Evolutionary conservation across 2,113 vertebrate genomes (phyloP), one percentile per base, ranked within the genome.

Genomic region (Mormyrus iriodes): DNA sequence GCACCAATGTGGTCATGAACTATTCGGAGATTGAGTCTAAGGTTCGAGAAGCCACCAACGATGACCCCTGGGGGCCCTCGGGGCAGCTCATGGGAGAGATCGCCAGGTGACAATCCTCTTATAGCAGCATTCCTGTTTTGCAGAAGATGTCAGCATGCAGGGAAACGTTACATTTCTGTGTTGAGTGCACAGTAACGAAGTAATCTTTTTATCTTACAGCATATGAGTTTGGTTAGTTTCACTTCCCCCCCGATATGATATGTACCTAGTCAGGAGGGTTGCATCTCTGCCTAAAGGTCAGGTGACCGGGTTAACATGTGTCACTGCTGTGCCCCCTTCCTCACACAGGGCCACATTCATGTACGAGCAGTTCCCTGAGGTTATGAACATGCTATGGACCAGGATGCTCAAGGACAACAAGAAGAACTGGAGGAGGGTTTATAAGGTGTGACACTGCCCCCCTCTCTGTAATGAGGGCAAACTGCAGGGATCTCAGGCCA

Each of bases 1-100:
- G 98, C 96, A 99, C 98, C 97, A 99, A 99, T 91, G 98, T 99
- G 94, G 98, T 99, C 95, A 99, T 99, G 98, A 99, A 99, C 97
- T 99, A 99, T 95, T 98, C 98, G 92, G 98, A 99, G 95, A 97
- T 97, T 1, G 98, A 99, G 94, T 98, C 98, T 93, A 99, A 99
- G 95, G 98, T 99, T 96, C 96, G 98, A 96, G 98, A 99, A 95
- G 98, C 98, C 94, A 99, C 98, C 92, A 99, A 99, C 91, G 98
- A 99, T 82, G 98, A 99, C 95, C 96, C 98, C 0, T 99, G 98
- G 98, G 98, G 98, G 96, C 98, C 98, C 92, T 98, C 98, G 17
- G 98, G 98, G 94, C 98, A 99, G 89, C 95, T 97, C 94, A 99
- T 99, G 98, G 97, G 94, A 95, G 98, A 99, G 94, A 98, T 99